phyloP scores from a whole-genome alignment of 2,888 invertebrate species.

The Galerucella nymphaeae region DNA sequence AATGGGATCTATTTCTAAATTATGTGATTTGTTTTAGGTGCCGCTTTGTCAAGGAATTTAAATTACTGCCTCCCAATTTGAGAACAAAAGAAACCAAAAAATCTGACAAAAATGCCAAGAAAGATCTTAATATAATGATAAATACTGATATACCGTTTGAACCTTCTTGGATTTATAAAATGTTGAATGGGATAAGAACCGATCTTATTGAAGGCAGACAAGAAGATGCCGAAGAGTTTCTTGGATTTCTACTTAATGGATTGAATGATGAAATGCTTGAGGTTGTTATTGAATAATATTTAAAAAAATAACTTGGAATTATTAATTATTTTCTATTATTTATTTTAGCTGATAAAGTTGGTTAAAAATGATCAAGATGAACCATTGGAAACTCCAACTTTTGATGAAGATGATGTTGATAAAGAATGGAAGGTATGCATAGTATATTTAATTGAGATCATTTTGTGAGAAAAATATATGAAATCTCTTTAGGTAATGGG shows the following conservation, averaged over 20 bases:
- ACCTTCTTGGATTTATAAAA: constrained; percentile 86
- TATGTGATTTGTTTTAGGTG: constrained; percentile 67
- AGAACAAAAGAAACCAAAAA: constrained; percentile 65
- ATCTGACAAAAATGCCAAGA: constrained; percentile 44
- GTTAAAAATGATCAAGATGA: constrained; percentile 57
- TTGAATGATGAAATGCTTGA: constrained; percentile 97
- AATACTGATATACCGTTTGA: constrained; percentile 87
- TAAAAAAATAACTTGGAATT: constrained; percentile 2
- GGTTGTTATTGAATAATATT: constrained; percentile 64
- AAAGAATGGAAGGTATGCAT: constrained; percentile 73
- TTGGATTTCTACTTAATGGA: constrained; percentile 91
- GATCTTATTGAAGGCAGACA: constrained; percentile 88
- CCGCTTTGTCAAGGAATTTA: constrained; percentile 83
- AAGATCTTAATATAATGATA: constrained; percentile 63
- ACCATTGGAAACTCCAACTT: constrained; percentile 52
- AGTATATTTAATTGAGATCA: no score
- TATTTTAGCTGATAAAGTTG: constrained; percentile 68
- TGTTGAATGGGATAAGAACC: constrained; percentile 82
- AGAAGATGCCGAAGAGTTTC: constrained; percentile 97
- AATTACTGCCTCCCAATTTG: constrained; percentile 71
- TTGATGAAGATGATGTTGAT: constrained; percentile 64
- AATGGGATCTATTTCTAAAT: no score
- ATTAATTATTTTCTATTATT: constrained; percentile 16
- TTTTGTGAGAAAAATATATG: no score
- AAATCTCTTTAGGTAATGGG: constrained; percentile 72